Evolutionary conservation across 2,113 vertebrate species (phyloP).

Genomic region (Tragelaphus buxtoni): DNA sequence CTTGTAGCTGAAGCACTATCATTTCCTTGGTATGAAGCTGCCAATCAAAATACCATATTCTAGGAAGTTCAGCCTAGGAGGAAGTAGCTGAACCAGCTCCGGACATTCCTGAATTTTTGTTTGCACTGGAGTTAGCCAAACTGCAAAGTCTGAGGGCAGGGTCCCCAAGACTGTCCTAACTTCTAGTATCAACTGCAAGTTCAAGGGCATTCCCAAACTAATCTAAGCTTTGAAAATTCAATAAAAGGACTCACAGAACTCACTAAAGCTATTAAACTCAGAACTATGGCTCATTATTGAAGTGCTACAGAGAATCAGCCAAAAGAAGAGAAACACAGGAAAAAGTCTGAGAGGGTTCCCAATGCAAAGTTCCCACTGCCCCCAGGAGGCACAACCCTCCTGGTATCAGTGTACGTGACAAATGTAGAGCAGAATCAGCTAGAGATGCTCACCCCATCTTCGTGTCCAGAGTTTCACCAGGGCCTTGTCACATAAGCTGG

Average conservation of each 20-base stretch:
- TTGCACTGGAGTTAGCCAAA: background rate
- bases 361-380: background rate
- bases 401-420: background rate
- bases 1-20: background rate
- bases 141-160: background rate
- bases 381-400: background rate
- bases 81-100: background rate
- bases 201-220: background rate
- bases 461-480: background rate
- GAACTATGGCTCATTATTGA: background rate
- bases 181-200: background rate
- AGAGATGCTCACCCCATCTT: background rate
- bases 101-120: background rate
- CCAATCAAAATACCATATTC: background rate
- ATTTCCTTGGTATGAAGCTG: background rate
- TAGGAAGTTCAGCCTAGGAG: background rate
- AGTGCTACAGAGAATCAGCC: background rate
- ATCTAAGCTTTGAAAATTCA: background rate
- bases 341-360: background rate
- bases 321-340: background rate
- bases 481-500: background rate
- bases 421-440: rapidly evolving
- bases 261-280: background rate
- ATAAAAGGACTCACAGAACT: background rate
- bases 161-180: background rate